These are phyloP conservation scores for Formica aserva DNA, from an alignment of 2,888 invertebrate genomes.

Conservation along the genomic window DNA sequence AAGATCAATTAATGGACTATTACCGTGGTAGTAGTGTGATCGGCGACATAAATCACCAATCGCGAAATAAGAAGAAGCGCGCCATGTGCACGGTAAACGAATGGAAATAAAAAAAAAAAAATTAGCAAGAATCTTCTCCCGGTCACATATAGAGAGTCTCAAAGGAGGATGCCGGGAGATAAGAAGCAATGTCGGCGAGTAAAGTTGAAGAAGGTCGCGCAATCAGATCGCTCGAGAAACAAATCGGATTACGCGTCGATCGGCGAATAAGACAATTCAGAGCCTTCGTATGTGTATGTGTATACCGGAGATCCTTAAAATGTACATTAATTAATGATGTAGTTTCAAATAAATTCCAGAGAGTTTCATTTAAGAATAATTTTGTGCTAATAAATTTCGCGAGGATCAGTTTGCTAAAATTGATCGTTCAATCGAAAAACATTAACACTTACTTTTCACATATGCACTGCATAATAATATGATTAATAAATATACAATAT, in stretches of 20 bases:
- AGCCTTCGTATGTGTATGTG: slow-evolving; percentile 2
- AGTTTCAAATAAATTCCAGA: slow-evolving; percentile 1
- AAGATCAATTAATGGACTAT: slow-evolving; percentile 60
- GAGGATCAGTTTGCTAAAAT: background rate
- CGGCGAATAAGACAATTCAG: slow-evolving; percentile 51
- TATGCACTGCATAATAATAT: background rate
- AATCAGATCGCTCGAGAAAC: slow-evolving; percentile 57
- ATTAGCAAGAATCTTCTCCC: slow-evolving; percentile 30
- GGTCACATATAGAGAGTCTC: slow-evolving; percentile 11
- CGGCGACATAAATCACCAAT: slow-evolving; percentile 60
- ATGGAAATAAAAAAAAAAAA: slow-evolving; percentile 37
- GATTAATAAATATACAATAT: background rate
- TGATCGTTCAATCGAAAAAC: background rate
- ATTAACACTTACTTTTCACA: background rate
- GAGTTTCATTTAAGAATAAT: slow-evolving; percentile 1
- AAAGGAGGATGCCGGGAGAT: slow-evolving; percentile 43
- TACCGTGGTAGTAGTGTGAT: slow-evolving; percentile 49
- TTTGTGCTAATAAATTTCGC: background rate
- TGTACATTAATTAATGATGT: slow-evolving; percentile 46
- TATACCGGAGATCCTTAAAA: background rate
- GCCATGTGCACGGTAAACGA: slow-evolving; percentile 25
- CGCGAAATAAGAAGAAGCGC: slow-evolving; percentile 41
- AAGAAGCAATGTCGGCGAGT: slow-evolving; percentile 32
- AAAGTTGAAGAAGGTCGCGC: slow-evolving; percentile 49
- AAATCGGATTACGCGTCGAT: slow-evolving; percentile 59